Conservation (phyloP, 1,140 invertebrate genomes). For the Pseudomyrmex cubaensis region DNA sequence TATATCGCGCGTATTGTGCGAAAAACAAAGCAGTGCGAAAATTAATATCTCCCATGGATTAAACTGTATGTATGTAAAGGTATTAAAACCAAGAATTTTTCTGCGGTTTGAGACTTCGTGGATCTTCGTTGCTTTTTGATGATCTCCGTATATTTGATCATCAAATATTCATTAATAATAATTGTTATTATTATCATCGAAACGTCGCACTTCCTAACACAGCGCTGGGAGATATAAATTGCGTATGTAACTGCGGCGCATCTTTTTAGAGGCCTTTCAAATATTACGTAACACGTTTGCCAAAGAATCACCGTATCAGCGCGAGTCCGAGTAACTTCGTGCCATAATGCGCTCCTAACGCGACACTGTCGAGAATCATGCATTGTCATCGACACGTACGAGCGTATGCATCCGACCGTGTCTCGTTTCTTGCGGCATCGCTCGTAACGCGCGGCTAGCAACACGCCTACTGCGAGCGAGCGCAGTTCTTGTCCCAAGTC, state of each 20-base stretch:
- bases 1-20: background rate
- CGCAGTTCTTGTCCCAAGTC: constrained; percentile 45
- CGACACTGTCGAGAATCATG: constrained; percentile 32
- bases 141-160: too few species aligned
- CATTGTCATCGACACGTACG: constrained; percentile 48
- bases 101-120: background rate
- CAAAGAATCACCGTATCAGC: constrained; percentile 10
- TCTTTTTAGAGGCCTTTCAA: background rate
- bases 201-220: too few species aligned
- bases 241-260: too few species aligned
- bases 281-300: constrained; percentile 22
- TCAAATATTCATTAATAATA: too few species aligned
- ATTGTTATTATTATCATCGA: too few species aligned
- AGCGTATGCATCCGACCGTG: constrained; percentile 37
- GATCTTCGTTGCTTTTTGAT: too few species aligned
- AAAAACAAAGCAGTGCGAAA: background rate
- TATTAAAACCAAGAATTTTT: background rate
- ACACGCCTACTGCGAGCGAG: constrained; percentile 39
- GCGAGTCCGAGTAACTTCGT: too few species aligned
- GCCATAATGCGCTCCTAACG: constrained; percentile 6
- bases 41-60: background rate
- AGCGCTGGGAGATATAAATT: too few species aligned
- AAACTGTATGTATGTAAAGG: background rate
- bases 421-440: constrained; percentile 43
- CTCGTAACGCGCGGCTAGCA: constrained; percentile 51